Evolutionary conservation across 2,113 vertebrate genomes (phyloP), one percentile per base, ranked within the genome.

Genomic region (Perca schrenkii): DNA sequence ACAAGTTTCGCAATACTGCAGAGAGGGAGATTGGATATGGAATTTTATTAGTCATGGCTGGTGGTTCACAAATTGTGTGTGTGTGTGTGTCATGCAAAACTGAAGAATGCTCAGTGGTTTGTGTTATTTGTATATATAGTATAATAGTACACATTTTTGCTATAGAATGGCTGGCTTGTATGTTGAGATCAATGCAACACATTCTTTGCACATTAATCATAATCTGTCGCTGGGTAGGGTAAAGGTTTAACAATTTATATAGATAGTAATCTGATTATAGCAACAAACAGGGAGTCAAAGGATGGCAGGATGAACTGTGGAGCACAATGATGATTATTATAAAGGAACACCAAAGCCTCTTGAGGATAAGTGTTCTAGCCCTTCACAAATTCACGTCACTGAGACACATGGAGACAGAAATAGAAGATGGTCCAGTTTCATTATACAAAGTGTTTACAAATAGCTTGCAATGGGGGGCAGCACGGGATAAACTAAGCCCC

Each of bases 311-410:
- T 71, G 52, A 84, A 60, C 34, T 34, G 40, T 73, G 66, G 78
- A 83, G 60, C 63, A 50, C 54, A 8, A 62, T 60, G 36, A 74
- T 40, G 15, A 74, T 43, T 58, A 71, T 43, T 58, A 71, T 69
- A 74, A 73, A 84, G 82, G 90, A 94, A 91, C 90, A 86, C 82
- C 63, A 16, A 79, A 77, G 56, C 86, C 91, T 80, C 43, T 79
- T 25, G 52, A 85, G 79, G 82, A 53, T 66, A 71, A 70, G 80
- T 93, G 87, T 90, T 92, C 90, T 90, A 94, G 92, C 90, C 89
- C 92, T 94, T 94, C 88, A 86, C 91, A 94, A 93, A 90, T 93
- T 76, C 68, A 83, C 54, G 11, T 85, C 49, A 60, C 36, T n/a
- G 21, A 73, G 56, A 67, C 54, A 74, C 1, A 57, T 49, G 46